Conservation (phyloP, 2,113 vertebrate genomes). For the Phylloscopus trochilus region DNA sequence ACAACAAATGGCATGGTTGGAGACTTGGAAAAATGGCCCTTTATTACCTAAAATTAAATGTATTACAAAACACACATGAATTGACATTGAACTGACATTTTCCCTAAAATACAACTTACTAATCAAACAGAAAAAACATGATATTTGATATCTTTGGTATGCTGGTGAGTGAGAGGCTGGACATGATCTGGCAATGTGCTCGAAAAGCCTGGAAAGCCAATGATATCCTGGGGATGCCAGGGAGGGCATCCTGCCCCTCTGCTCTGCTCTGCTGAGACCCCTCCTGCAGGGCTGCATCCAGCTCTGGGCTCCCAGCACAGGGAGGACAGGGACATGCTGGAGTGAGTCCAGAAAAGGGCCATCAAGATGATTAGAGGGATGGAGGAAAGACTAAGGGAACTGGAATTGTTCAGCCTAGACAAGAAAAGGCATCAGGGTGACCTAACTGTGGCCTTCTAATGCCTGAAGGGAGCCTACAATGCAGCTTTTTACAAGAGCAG, state of each 20-base stretch:
- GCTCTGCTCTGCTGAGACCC: not conserved
- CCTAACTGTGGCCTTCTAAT: not conserved
- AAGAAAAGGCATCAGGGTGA: not conserved
- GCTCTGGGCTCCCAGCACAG: not conserved
- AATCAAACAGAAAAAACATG: not conserved
- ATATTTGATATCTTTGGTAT: not conserved
- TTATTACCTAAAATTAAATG: not conserved
- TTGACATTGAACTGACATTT: not conserved
- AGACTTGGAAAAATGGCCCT: slow-evolving; percentile 21
- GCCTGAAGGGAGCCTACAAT: not conserved
- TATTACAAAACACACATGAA: not conserved
- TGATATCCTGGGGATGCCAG: not conserved
- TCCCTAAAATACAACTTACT: not conserved
- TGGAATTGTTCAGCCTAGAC: not conserved
- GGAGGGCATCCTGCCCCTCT: not conserved
- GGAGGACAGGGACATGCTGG: accelerated
- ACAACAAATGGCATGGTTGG: not conserved
- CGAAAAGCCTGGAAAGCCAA: accelerated
- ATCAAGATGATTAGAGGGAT: not conserved
- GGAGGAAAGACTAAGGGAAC: not conserved
- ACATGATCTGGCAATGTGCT: not conserved
- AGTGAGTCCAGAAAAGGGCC: not conserved
- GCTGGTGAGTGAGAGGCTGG: not conserved
- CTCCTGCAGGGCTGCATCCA: not conserved
- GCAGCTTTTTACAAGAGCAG: not conserved